Evolutionary conservation across 2,113 vertebrate genomes (phyloP).

Genomic region (Heptranchias perlo): DNA sequence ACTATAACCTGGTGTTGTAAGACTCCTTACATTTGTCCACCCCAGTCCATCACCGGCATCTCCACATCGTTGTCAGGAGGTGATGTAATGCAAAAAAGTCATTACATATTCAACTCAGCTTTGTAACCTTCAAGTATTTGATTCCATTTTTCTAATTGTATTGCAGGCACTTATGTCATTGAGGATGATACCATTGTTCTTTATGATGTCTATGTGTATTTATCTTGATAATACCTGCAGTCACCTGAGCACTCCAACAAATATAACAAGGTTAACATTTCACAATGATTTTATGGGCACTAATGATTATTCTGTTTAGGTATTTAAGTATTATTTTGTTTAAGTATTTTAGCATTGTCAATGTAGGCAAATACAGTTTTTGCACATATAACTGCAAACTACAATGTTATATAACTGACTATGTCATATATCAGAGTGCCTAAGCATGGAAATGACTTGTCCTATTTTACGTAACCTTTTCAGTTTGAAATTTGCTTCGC

Average conservation of each 20-base stretch:
- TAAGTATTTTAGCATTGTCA: too few species aligned
- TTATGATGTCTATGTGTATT: background rate
- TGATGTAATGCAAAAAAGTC: slow-evolving; percentile 22
- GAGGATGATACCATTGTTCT: background rate
- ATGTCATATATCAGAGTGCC: background rate
- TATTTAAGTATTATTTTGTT: too few species aligned
- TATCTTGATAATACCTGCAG: background rate
- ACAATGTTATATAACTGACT: background rate
- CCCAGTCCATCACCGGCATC: too few species aligned
- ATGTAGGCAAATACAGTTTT: background rate
- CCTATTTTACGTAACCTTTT: background rate
- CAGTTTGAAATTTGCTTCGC: background rate
- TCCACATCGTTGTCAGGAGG: slow-evolving; percentile 8
- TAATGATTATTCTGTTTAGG: background rate
- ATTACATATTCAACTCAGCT: slow-evolving; percentile 23
- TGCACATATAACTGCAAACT: background rate
- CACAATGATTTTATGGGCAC: background rate
- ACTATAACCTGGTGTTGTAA: too few species aligned
- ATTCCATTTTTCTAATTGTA: slow-evolving; percentile 9
- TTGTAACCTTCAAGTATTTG: background rate
- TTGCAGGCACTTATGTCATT: background rate
- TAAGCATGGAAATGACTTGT: background rate
- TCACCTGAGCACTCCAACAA: background rate
- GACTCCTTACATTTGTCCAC: too few species aligned
- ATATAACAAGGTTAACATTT: background rate